phyloP scores from a whole-genome alignment of 2,888 invertebrate genomes.

The Eurytoma adleriae region DNA sequence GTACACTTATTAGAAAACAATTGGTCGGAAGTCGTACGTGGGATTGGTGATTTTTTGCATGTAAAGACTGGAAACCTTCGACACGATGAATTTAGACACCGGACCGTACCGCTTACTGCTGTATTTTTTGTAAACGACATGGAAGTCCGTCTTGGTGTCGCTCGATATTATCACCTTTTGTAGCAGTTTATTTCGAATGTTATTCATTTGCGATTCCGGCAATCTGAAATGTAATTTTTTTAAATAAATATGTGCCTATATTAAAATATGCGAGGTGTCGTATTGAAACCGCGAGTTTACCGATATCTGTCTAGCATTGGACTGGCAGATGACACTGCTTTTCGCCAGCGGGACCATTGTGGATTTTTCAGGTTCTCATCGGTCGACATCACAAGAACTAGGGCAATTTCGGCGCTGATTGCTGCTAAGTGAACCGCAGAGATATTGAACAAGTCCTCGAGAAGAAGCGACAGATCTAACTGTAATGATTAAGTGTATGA shows the following conservation, averaged over 20 bases:
- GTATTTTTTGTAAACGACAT: constrained; percentile 65
- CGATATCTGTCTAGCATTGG: constrained; percentile 29
- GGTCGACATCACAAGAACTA: constrained; percentile 57
- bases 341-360: constrained; percentile 59
- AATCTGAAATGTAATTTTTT: constrained; percentile 56
- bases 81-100: constrained; percentile 58
- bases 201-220: constrained; percentile 53
- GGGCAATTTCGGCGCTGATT: constrained; percentile 59
- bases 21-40: not conserved
- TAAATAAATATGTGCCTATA: not conserved
- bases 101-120: constrained; percentile 59
- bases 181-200: constrained; percentile 57
- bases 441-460: constrained; percentile 58
- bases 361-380: constrained; percentile 37
- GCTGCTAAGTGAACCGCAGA: constrained; percentile 60
- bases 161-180: constrained; percentile 54
- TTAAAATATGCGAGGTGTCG: no score
- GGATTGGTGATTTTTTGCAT: constrained; percentile 8
- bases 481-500: constrained; percentile 37
- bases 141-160: constrained; percentile 31
- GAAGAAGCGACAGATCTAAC: constrained; percentile 67
- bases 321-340: constrained; percentile 23
- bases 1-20: constrained; percentile 5
- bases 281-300: not conserved
- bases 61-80: constrained; percentile 32